Base-by-base conservation (phyloP, 2,113 vertebrate species). In the Gulo gulo region DNA sequence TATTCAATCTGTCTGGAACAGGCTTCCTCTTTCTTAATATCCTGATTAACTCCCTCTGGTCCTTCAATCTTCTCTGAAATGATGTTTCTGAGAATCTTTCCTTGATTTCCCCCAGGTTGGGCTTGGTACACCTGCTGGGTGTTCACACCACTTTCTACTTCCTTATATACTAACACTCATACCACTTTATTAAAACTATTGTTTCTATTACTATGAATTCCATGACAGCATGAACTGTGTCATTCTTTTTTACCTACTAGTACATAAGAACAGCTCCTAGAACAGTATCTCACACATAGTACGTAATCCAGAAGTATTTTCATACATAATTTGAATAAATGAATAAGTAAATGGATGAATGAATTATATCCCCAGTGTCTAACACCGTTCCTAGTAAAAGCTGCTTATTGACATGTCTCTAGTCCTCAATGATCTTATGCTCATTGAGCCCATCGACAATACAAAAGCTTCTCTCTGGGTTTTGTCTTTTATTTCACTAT, bases 251-350 rank as follows among this genome's bases (percentile, higher is more conserved):
- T 96, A 88, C 16, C 24, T 50, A 63, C 6, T 92, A 90, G 13
- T 34, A 74, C 76, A 57, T 92, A 94, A 87, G 47, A 97, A 92
- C 29, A 87, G 55, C 42, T 92, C 21, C 83, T 83, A 67, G 47
- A 87, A 95, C 1, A 92, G 45, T 85, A 36, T 47, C 45, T 97
- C 52, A 94, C 55, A 90, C 76, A 57, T 42, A 63, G 23, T 79
- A 84, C 18, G 83, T 95, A 80, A 81, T 92, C 21, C 36, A 94
- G 57, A 76, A 57, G 34, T 63, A 69, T 91, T 20, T 50, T 26
- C 3, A 52, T 74, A 85, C 55, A 47, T 88, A 96, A 85, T 94
- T 94, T 94, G 34, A 97, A 55, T 76, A 24, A 78, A 93, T 96
- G 1, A 36, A 94, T 57, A 79, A 88, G 24, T 81, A 88, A 91